Conservation (phyloP, 2,113 vertebrate genomes). For the Connochaetes taurinus region DNA sequence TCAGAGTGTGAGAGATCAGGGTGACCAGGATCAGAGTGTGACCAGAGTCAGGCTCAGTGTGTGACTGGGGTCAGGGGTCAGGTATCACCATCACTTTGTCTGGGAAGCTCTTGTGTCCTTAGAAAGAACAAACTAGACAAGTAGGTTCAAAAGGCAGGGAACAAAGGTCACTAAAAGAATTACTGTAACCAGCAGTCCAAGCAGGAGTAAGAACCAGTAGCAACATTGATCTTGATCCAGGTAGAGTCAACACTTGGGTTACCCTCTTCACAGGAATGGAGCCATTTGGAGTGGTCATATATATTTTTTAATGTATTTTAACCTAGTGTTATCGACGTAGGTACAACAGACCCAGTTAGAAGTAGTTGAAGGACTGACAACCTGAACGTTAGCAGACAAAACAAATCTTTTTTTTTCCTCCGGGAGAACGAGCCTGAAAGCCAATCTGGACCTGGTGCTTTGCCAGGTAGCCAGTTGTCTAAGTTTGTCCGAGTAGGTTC, state of each 20-base stretch:
- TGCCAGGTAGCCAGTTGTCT: not conserved
- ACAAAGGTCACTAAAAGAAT: not conserved
- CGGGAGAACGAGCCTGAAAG: not conserved
- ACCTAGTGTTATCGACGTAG: not conserved
- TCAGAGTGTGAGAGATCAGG: not conserved
- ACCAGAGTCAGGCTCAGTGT: not conserved
- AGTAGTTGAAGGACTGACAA: not conserved
- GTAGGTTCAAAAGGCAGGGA: not conserved
- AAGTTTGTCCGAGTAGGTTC: not conserved
- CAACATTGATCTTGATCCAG: not conserved
- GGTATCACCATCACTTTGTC: not conserved
- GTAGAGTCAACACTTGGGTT: not conserved
- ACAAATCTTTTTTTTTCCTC: not conserved
- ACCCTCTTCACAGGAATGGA: not conserved
- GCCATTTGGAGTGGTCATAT: not conserved
- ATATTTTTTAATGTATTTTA: not conserved
- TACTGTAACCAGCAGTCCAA: not conserved
- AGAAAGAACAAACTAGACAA: not conserved
- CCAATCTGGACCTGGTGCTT: not conserved
- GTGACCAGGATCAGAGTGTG: not conserved
- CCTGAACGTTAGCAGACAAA: not conserved
- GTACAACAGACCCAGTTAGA: not conserved
- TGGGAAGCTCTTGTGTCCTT: not conserved
- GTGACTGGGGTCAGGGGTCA: not conserved
- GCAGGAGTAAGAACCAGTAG: not conserved